Evolutionary conservation across 2,888 invertebrate genomes (phyloP).

Genomic region (Heterodera filipjevi): DNA sequence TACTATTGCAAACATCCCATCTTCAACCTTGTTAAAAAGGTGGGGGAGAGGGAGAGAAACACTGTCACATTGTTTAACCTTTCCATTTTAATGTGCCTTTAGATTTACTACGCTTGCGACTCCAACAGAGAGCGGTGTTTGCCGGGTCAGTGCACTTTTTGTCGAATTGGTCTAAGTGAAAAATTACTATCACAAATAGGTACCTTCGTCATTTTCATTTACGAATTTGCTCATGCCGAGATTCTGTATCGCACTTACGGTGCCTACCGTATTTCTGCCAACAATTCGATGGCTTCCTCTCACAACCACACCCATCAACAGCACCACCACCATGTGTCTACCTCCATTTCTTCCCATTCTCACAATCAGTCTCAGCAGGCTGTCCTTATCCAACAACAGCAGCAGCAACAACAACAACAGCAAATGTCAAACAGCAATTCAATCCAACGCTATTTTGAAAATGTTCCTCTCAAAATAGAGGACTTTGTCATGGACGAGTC

Average conservation of each 20-base stretch:
- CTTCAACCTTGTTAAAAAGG: conserved; percentile 36
- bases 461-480: conserved; percentile 23
- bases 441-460: conserved; percentile 25
- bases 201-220: conserved; percentile 36
- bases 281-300: background rate
- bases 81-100: background rate
- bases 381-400: background rate
- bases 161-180: background rate
- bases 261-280: background rate
- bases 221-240: conserved; percentile 33
- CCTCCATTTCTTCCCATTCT: background rate
- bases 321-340: background rate
- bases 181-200: background rate
- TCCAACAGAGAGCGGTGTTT: conserved; percentile 31
- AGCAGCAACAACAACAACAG: background rate
- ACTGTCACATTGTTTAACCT: background rate
- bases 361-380: background rate
- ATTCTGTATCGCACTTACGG: conserved; percentile 23
- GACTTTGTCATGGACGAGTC: conserved; percentile 23
- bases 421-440: conserved; percentile 2
- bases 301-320: background rate
- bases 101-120: conserved; percentile 37
- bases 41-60: background rate
- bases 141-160: conserved; percentile 24
- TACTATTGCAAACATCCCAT: conserved; percentile 37